A percentile compares a stretch with the other conserved stretches of the same genome.
phyloP scores from a whole-genome alignment of 2,797 vertebrate genomes.

The Serranus cabrilla region DNA sequence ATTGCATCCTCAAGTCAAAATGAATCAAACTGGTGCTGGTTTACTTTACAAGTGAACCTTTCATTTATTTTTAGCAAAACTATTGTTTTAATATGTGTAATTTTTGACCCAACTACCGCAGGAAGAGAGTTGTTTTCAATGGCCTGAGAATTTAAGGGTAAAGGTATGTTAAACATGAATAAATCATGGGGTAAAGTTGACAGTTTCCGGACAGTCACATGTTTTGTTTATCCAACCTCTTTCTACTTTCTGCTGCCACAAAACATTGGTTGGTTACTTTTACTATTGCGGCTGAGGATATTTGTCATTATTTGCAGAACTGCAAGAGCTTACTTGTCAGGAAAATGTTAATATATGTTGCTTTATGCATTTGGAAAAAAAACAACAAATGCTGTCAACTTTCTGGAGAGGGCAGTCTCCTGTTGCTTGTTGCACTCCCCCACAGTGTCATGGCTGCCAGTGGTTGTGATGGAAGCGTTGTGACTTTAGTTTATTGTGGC shows the following conservation, averaged over 20 bases:
- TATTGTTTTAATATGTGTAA: too few species aligned
- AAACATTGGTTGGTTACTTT: background rate
- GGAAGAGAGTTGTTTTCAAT: too few species aligned
- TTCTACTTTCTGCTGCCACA: too few species aligned
- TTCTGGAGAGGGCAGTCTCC: background rate
- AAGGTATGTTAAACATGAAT: background rate
- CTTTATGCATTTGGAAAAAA: constrained; percentile 6
- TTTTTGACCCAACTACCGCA: background rate
- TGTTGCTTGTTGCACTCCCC: background rate
- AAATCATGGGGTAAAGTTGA: background rate
- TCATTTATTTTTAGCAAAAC: too few species aligned
- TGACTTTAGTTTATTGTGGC: background rate
- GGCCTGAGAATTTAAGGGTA: background rate
- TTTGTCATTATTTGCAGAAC: background rate
- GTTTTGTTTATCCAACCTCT: too few species aligned
- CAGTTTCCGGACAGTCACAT: too few species aligned
- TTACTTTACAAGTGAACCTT: too few species aligned
- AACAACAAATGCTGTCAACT: background rate
- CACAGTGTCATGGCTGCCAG: background rate
- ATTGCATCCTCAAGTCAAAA: too few species aligned
- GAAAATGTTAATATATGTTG: background rate
- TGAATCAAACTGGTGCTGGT: too few species aligned
- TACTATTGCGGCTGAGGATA: background rate
- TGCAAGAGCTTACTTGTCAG: constrained; percentile 8
- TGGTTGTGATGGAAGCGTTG: background rate